Percentiles rank a stretch among this genome's conserved stretches.
phyloP scores from a whole-genome alignment of 2,888 invertebrate genomes.

The Drosophila mayaguana region DNA sequence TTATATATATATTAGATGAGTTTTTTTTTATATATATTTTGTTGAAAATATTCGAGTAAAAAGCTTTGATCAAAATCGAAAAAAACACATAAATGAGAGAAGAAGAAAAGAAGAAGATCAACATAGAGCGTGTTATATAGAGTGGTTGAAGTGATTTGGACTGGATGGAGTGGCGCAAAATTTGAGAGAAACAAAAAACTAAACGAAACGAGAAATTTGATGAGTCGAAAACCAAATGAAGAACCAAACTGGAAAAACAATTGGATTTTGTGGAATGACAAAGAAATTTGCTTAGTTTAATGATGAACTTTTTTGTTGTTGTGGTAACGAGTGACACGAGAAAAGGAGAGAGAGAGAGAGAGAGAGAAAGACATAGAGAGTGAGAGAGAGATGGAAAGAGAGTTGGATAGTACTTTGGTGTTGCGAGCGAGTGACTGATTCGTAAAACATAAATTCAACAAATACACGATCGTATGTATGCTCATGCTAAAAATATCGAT shows the following conservation, averaged over 20 bases:
- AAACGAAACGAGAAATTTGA: neutral
- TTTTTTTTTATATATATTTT: conserved; percentile 12
- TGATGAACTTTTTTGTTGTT: conserved; percentile 84
- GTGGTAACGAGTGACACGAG: conserved; percentile 51
- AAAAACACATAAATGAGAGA: conserved; percentile 46
- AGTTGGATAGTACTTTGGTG: conserved; percentile 33
- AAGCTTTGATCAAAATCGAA: conserved; percentile 66
- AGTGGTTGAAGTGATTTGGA: conserved; percentile 18
- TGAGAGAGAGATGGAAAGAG: conserved; percentile 16
- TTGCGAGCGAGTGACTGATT: conserved; percentile 47
- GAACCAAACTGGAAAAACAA: conserved; percentile 33
- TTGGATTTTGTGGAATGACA: conserved; percentile 50
- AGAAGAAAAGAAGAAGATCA: conserved; percentile 29
- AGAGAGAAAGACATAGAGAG: conserved; percentile 12
- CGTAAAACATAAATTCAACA: conserved; percentile 14
- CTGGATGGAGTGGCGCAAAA: conserved; percentile 14
- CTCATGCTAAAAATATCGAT: conserved; percentile 30
- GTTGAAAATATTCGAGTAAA: conserved; percentile 50
- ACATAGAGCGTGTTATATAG: conserved; percentile 2
- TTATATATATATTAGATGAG: conserved; percentile 37
- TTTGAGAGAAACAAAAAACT: conserved; percentile 5
- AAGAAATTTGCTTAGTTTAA: conserved; percentile 46
- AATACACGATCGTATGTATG: conserved; percentile 15
- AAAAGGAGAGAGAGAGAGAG: conserved; percentile 12
- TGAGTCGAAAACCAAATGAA: conserved; percentile 12